Evolutionary conservation across 2,797 vertebrate genomes (phyloP), one percentile per base, ranked within the genome.

Genomic region (Enteromius thamalakanensis): DNA sequence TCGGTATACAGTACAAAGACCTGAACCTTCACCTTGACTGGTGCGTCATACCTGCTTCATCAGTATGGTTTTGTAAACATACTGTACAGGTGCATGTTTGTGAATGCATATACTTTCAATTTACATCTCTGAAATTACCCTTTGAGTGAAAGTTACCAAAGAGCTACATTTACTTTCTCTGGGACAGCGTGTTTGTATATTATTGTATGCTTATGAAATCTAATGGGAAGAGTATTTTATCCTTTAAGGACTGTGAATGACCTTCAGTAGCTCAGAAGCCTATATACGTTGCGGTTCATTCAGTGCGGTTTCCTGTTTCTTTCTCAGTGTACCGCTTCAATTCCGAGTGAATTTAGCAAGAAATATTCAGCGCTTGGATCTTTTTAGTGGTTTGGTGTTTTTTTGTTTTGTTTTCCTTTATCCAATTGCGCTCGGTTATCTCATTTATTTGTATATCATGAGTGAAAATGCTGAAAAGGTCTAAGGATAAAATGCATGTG

Each of bases 241-340:
- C 62, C 23, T 84, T 72, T 71, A 55, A 82, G 82, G 76, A 88
- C 85, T 84, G 87, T 88, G 82, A 84, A 83, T 80, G 60, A 80
- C 70, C 76, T 60, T 42, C 37, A 62, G 70, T 62, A 83, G 81
- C 81, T 83, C 51, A 34, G 62, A 84, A 82, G 79, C 76, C 62
- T 72, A 74, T 80, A 71, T 76, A 81, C 60, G 4, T 84, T 34
- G 76, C 77, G 84, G 83, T 65, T 47, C 80, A 67, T 45, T 79
- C 45, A 81, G 42, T 37, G 53, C 55, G 68, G 45, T 75, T 72
- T 82, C 53, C 37, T 83, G 51, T 26, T 80, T 85, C 14, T 49
- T 79, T 69, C 62, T 79, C 55, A 67, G 15, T 58, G 40, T 72
- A 81, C 60, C 72, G 55, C 68, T 83, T 65, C 14, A 34, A 40